Conservation (phyloP, 53 echinoderm and acorn worm genomes). For the Echinometra lucunter region DNA sequence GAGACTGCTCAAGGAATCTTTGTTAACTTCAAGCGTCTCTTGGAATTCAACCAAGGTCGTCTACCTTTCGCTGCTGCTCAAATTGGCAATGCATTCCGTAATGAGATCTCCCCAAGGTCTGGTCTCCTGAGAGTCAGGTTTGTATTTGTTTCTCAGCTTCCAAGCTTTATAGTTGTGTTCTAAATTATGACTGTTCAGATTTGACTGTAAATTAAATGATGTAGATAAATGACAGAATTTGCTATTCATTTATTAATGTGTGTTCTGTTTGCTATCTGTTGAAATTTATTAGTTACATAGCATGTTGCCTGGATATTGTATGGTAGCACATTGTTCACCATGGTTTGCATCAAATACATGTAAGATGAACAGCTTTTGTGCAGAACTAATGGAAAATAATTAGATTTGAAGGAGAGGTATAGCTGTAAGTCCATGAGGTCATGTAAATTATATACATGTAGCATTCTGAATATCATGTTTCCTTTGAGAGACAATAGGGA, state of each 20-base stretch:
- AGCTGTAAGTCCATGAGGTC: no score
- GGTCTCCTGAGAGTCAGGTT: conserved; percentile 96
- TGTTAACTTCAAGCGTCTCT: conserved; percentile 97
- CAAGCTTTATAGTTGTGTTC: background rate
- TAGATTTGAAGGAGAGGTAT: no score
- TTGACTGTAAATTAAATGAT: background rate
- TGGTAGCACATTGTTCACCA: no score
- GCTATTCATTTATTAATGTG: background rate
- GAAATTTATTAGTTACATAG: no score
- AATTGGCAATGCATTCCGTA: conserved; percentile 95
- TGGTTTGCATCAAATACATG: no score
- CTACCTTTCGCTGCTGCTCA: conserved; percentile 97
- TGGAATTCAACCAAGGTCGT: conserved; percentile 96
- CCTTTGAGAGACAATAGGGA: no score
- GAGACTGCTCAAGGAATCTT: conserved; percentile 99
- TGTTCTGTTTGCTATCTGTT: no score
- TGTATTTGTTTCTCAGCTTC: background rate
- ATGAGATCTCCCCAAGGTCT: conserved; percentile 98
- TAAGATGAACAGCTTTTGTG: no score
- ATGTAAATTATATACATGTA: no score
- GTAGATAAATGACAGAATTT: background rate
- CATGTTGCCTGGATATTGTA: no score
- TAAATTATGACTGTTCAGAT: background rate
- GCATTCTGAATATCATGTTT: no score
- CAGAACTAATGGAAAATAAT: no score